Percentiles rank a stretch among this genome's conserved stretches.
Conservation (phyloP, 2,797 vertebrate species). For the Nasua narica region DNA sequence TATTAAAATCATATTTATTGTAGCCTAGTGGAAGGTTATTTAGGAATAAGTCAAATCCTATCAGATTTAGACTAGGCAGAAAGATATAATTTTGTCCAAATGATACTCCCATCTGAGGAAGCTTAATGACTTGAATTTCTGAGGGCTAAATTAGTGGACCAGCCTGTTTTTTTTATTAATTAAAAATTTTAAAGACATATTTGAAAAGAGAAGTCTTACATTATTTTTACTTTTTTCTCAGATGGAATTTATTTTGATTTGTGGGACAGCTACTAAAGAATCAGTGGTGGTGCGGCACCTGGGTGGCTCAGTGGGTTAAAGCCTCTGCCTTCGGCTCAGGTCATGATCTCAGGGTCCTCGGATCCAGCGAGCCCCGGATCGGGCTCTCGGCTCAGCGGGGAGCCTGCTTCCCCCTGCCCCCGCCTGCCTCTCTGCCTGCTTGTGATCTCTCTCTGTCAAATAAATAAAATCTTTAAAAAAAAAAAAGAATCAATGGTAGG, state of each 20-base stretch:
- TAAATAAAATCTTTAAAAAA: too few species aligned
- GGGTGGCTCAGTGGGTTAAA: too few species aligned
- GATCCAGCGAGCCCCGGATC: too few species aligned
- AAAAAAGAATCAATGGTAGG: not conserved
- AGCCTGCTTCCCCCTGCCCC: too few species aligned
- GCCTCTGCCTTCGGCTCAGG: too few species aligned
- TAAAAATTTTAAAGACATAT: not conserved
- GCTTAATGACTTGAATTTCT: conserved; percentile 9
- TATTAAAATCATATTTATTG: conserved; percentile 15
- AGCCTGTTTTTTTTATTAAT: not conserved
- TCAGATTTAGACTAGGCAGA: not conserved
- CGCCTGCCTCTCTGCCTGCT: too few species aligned
- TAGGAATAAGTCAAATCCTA: not conserved
- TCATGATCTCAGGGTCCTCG: too few species aligned
- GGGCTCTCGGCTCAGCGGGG: too few species aligned
- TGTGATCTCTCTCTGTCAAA: too few species aligned
- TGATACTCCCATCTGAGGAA: not conserved
- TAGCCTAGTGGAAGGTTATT: not conserved
- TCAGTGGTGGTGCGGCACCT: not conserved
- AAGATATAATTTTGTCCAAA: not conserved
- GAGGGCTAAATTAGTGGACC: not conserved
- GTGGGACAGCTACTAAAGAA: not conserved
- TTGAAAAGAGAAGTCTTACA: not conserved
- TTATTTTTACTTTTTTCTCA: not conserved
- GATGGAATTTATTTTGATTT: conserved; percentile 10